Base-by-base conservation (phyloP, 2,113 vertebrate species). In the Eulemur macaco region DNA sequence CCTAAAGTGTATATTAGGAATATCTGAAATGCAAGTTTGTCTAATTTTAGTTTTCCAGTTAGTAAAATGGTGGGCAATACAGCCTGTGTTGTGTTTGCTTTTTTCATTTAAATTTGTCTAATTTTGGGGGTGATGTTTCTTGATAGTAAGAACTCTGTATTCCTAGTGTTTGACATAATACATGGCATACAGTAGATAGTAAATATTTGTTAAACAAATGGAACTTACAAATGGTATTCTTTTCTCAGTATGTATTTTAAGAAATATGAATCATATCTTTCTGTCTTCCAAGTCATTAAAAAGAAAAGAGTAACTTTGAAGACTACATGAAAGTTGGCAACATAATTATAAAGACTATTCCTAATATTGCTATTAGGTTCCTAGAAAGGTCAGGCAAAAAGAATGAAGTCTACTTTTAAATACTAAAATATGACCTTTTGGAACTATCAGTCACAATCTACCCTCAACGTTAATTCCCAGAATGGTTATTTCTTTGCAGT, bases 21-120 rank as follows among this genome's bases (percentile, higher is more conserved):
- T 94, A 94, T 50, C 56, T 88, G 82, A 95, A 90, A 77, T 47
- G 47, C 68, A 88, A 69, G 17, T 91, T 81, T 96, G 11, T 92
- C 34, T 86, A 54, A 69, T n/a, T 34, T 0, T 68, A 89, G 39
- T 81, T 77, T 92, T 80, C 27, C 2, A 69, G 4, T 87, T 83
- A 88, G 34, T 84, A 54, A 80, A 85, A 27, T 39, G 12, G n/a
- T 81, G 23, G 37, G 9, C 74, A 69, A 1, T 58, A 68, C 8
- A 92, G 37, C 15, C 58, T 94, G 52, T 42, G 11, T 69, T 78
- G 45, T 86, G 23, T 88, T 96, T 92, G 23, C 37, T 76, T 23
- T 86, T 92, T 96, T 71, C 29, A 47, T 88, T 15, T 92, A 71
- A 94, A 60, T 78, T 71, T 83, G 31, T 83, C 52, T 64, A 85